Conservation (phyloP, 2,797 vertebrate genomes). For the Danio tinwini region DNA sequence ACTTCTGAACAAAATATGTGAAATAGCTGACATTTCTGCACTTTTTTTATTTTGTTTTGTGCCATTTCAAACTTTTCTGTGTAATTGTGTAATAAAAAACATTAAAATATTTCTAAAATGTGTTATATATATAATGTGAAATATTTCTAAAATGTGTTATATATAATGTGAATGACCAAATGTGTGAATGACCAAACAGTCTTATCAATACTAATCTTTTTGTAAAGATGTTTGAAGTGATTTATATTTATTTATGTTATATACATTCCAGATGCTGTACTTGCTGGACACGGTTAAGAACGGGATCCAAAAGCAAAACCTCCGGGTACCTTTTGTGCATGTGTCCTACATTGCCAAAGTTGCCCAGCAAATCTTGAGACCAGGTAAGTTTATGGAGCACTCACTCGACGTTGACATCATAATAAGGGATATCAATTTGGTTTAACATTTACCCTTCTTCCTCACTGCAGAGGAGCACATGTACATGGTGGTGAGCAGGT, state of each 20-base stretch:
- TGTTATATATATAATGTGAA: too few relatives aligned
- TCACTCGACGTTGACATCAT: background rate
- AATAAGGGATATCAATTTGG: background rate
- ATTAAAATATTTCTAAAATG: too few relatives aligned
- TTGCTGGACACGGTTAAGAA: slow-evolving; percentile 89
- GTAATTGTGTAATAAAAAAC: too few relatives aligned
- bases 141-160: too few relatives aligned
- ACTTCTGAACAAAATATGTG: too few relatives aligned
- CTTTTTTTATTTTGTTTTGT: background rate
- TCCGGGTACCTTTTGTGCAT: slow-evolving; percentile 84
- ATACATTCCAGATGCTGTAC: slow-evolving; percentile 83
- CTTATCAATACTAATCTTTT: too few relatives aligned
- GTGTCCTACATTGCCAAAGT: slow-evolving; percentile 84
- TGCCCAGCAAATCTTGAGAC: slow-evolving; percentile 88
- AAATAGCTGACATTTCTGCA: background rate
- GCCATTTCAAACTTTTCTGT: background rate
- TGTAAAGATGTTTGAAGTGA: too few relatives aligned
- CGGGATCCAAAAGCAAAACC: slow-evolving; percentile 84
- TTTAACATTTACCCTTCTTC: slow-evolving; percentile 25
- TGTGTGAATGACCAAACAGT: too few relatives aligned
- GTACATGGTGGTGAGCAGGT: slow-evolving; percentile 89
- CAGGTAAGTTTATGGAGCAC: slow-evolving; percentile 76
- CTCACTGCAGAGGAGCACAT: slow-evolving; percentile 89
- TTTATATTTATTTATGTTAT: too few relatives aligned
- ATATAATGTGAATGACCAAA: too few relatives aligned